Conservation (phyloP, 2,888 invertebrate species). For the Marronus borbonicus region DNA sequence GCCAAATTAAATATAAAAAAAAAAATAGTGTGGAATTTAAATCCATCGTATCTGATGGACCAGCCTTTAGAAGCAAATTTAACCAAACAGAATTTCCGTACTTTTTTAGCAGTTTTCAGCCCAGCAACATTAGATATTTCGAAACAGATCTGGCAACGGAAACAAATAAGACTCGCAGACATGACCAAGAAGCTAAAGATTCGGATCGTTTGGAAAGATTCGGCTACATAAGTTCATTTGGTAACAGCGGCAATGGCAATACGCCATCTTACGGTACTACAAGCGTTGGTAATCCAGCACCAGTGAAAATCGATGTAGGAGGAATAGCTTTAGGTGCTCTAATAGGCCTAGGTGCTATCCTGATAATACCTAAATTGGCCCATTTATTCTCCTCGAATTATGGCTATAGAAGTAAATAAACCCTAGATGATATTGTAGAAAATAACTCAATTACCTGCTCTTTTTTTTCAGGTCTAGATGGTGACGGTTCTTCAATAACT, state of each 20-base stretch:
- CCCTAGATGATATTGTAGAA: neutral
- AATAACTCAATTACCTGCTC: neutral
- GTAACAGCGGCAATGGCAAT: conserved; percentile 69
- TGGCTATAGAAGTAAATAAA: conserved; percentile 79
- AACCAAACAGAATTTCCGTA: neutral
- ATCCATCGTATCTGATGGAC: too few relatives aligned
- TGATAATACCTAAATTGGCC: conserved; percentile 85
- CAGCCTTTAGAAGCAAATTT: neutral
- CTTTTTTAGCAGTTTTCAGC: conserved; percentile 67
- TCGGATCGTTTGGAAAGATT: conserved; percentile 72
- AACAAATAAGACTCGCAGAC: conserved; percentile 50
- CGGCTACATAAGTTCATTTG: conserved; percentile 72
- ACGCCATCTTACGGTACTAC: conserved; percentile 56
- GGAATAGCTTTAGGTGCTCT: conserved; percentile 87
- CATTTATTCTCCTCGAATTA: conserved; percentile 79
- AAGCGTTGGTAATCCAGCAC: conserved; percentile 76
- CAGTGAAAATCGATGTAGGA: conserved; percentile 86
- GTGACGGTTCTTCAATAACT: conserved; percentile 73
- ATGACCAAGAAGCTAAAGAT: conserved; percentile 64
- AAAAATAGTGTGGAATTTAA: too few relatives aligned
- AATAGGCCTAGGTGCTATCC: conserved; percentile 85
- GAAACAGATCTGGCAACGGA: conserved; percentile 62
- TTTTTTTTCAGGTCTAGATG: conserved; percentile 65
- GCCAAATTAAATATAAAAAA: too few relatives aligned
- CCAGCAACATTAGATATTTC: conserved; percentile 68